These are phyloP conservation scores for Gallinago stenura DNA, from an alignment of 2,797 vertebrate species.

Conservation along the genomic window DNA sequence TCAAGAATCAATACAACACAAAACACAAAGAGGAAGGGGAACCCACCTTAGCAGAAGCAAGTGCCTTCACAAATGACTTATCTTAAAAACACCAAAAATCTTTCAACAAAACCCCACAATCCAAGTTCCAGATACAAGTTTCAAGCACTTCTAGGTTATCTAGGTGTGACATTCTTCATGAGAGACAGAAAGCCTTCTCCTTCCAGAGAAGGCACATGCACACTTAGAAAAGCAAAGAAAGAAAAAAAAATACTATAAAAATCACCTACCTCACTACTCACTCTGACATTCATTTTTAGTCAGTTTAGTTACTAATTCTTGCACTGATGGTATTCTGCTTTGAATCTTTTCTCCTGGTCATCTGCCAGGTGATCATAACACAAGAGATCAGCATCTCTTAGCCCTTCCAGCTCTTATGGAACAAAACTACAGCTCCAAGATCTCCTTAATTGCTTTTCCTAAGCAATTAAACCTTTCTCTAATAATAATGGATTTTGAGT, in stretches of 20 bases:
- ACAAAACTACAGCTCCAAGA: neutral
- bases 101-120: neutral
- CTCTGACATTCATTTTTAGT: neutral
- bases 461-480: neutral
- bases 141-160: neutral
- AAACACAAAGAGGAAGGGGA: neutral
- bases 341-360: neutral
- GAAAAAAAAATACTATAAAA: neutral
- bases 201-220: neutral
- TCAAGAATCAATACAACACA: neutral
- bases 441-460: neutral
- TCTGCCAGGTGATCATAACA: neutral
- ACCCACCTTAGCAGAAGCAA: neutral
- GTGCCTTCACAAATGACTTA: neutral
- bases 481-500: neutral
- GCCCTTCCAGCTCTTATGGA: neutral
- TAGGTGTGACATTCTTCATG: neutral
- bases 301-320: neutral
- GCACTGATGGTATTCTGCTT: neutral
- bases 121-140: neutral
- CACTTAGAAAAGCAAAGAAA: neutral
- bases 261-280: neutral
- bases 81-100: neutral
- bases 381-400: neutral
- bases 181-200: neutral